These are phyloP conservation scores for Leucoraja ocellata DNA, from an alignment of 2,797 vertebrate genomes.

Conservation along the genomic window DNA sequence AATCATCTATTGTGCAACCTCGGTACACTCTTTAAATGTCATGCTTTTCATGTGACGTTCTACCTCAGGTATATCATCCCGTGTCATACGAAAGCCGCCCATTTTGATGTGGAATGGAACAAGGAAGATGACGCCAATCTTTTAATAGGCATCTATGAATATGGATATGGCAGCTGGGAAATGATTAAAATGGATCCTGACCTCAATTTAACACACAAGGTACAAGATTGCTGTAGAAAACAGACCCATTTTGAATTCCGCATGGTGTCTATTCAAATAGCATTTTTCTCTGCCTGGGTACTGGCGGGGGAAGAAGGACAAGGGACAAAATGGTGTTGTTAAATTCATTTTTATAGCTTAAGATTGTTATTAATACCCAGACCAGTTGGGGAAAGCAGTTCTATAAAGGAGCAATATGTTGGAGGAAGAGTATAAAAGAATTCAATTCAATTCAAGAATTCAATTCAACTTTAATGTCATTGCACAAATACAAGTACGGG, in stretches of 20 bases:
- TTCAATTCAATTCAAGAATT: too few relatives aligned
- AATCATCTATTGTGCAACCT: neutral
- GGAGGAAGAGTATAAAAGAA: neutral
- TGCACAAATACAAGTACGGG: too few relatives aligned
- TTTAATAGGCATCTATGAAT: slow-evolving; percentile 95
- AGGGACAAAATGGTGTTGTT: neutral
- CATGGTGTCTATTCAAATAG: neutral
- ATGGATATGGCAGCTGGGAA: slow-evolving; percentile 98
- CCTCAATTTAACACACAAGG: slow-evolving; percentile 95
- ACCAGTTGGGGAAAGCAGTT: neutral
- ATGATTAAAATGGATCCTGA: slow-evolving; percentile 99
- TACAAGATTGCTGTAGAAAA: slow-evolving; percentile 44
- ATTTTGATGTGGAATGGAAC: slow-evolving; percentile 94
- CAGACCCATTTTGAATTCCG: neutral
- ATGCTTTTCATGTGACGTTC: slow-evolving; percentile 37
- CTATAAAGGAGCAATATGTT: neutral
- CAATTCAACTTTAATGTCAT: too few relatives aligned
- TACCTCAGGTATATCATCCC: slow-evolving; percentile 81
- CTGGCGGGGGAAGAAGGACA: too few relatives aligned
- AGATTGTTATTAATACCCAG: neutral
- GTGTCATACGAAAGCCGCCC: slow-evolving; percentile 89
- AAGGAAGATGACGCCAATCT: slow-evolving; percentile 94
- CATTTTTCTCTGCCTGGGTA: too few relatives aligned
- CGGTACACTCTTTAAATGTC: neutral
- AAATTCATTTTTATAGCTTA: neutral